A percentile compares a stretch with the other conserved stretches of the same genome.
Conservation (phyloP, 2,113 vertebrate genomes). For the Lucifuga dentata region DNA sequence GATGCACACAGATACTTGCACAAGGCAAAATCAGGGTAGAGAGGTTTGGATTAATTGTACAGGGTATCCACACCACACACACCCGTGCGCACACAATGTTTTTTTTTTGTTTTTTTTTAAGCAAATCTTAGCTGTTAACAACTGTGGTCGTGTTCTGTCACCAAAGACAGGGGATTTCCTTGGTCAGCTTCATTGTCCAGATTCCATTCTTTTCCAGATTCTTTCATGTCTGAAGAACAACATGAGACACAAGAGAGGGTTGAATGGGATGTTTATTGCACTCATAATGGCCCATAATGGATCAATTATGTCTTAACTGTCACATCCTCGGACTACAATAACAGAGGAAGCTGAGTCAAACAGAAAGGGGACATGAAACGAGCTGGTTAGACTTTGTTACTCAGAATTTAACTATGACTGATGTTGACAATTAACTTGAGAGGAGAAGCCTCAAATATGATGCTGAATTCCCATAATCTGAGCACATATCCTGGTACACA, state of each 20-base stretch:
- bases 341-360: conserved; percentile 72
- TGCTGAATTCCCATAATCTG: conserved; percentile 38
- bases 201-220: conserved; percentile 66
- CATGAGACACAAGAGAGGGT: conserved; percentile 21
- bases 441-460: conserved; percentile 55
- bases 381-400: conserved; percentile 58
- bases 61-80: conserved; percentile 14
- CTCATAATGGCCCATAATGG: conserved; percentile 67
- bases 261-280: conserved; percentile 55
- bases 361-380: conserved; percentile 21
- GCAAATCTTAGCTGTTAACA: conserved; percentile 66
- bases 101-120: too few relatives aligned
- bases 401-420: conserved; percentile 51
- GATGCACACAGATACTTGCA: conserved; percentile 10
- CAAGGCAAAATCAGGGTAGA: neutral
- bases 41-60: conserved; percentile 1
- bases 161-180: conserved; percentile 72
- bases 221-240: conserved; percentile 52
- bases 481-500: conserved; percentile 39
- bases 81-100: conserved; percentile 17
- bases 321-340: conserved; percentile 64
- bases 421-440: conserved; percentile 44
- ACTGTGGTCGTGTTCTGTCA: conserved; percentile 59
- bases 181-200: conserved; percentile 59
- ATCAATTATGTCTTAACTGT: conserved; percentile 69